These are phyloP conservation scores for Hyla sarda DNA, from an alignment of 2,113 vertebrate species.

Conservation along the genomic window DNA sequence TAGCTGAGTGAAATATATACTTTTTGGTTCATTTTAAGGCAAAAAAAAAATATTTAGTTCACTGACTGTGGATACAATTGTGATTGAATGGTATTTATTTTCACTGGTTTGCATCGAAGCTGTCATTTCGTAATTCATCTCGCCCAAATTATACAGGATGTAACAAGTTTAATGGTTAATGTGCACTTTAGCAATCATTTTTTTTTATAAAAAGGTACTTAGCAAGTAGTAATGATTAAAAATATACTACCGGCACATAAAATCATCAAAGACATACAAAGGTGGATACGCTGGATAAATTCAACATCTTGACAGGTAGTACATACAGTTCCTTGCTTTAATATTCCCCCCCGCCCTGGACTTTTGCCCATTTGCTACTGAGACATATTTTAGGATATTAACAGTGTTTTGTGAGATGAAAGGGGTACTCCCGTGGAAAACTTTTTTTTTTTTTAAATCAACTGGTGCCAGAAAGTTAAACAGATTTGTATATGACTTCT, in stretches of 20 bases:
- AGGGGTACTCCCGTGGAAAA: too few species aligned
- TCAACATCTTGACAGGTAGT: not conserved
- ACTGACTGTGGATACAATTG: not conserved
- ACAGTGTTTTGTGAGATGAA: too few species aligned
- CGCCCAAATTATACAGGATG: not conserved
- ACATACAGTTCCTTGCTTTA: too few species aligned
- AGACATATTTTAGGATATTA: too few species aligned
- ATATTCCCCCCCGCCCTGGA: too few species aligned
- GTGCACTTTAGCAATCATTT: not conserved
- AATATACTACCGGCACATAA: not conserved
- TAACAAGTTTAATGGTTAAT: not conserved
- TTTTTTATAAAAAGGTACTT: not conserved
- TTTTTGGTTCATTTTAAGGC: not conserved
- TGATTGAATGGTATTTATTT: not conserved
- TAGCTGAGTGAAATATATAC: conserved; percentile 8
- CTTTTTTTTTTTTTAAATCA: too few species aligned
- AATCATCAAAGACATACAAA: not conserved
- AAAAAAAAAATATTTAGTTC: too few species aligned
- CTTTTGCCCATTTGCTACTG: too few species aligned
- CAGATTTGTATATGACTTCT: too few species aligned
- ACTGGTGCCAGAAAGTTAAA: too few species aligned
- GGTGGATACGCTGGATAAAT: not conserved
- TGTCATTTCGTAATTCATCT: too few species aligned
- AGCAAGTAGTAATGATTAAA: not conserved
- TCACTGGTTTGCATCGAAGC: not conserved